Evolutionary conservation across 2,113 vertebrate species (phyloP), one percentile per base, ranked within the genome.

Genomic region (Cyphomyrus plagiostoma): DNA sequence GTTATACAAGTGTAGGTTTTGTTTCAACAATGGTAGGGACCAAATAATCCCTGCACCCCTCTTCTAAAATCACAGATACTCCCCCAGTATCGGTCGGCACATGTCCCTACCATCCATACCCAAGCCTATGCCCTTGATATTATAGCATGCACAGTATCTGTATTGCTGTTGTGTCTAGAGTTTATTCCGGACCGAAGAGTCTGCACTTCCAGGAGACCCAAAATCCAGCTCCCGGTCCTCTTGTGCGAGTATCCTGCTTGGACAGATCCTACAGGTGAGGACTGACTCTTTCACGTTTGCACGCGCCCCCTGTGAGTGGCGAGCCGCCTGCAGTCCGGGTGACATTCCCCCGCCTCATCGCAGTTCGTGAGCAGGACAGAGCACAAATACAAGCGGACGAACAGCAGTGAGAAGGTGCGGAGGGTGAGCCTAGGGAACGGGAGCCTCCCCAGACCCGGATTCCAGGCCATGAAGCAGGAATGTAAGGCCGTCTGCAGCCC

Each of bases 371-470:
- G 98, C 95, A 96, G 97, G 92, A 97, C 97, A 7, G 98, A 99
- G 89, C 98, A 98, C 94, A 99, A 99, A 94, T 99, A 98, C 92
- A 99, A 99, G 90, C 94, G 98, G 15, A 97, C 98, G 97, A 99
- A 99, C 95, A 99, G 98, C 96, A 98, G 94, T 0, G 98, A 99
- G 91, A 96, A 97, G 0, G 97, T 99, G 46, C 97, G 98, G 62
- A 96, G 99, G 1, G 95, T 98, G 92, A 97, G 96, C 0, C 93
- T 95, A 3, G 94, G 94, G 85, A 96, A 95, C 56, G 90, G 95
- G 1, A 93, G 95, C 62, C 93, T 97, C 92, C 93, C 96, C 86
- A 92, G 94, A 90, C 93, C 95, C 83, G 96, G 97, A 0, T 92
- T 96, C 0, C 98, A 99, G 70, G 93, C 92, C 19, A 92, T 96